Percentiles rank a stretch among this genome's conserved stretches.
Evolutionary conservation across 2,113 vertebrate genomes (phyloP).

Genomic region (Hippocampus zosterae): DNA sequence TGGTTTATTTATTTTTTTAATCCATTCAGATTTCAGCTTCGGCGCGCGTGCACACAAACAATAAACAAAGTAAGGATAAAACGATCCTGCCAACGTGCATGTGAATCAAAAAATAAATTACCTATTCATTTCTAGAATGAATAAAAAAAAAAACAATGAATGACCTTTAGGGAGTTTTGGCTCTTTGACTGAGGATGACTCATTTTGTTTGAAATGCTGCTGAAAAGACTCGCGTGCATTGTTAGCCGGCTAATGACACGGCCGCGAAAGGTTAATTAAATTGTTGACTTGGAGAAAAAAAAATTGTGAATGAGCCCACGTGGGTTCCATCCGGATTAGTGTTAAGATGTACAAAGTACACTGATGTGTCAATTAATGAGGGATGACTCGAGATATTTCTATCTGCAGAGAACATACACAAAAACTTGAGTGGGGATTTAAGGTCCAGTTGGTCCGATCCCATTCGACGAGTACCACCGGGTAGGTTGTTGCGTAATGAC

Average conservation of each 20-base stretch:
- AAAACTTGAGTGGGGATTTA: background rate
- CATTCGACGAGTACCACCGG: slow-evolving; percentile 40
- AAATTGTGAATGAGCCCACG: background rate
- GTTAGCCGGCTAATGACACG: background rate
- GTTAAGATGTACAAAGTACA: background rate
- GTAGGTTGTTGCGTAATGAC: slow-evolving; percentile 39
- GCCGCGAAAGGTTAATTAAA: background rate
- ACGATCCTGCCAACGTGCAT: slow-evolving; percentile 17
- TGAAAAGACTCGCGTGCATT: slow-evolving; percentile 4
- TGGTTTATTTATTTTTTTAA: too few species aligned
- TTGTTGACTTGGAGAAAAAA: background rate
- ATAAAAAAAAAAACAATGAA: too few species aligned
- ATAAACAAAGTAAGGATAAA: background rate
- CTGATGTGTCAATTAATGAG: too few species aligned
- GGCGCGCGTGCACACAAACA: background rate
- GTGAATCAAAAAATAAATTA: slow-evolving; percentile 52
- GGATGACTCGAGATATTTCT: too few species aligned
- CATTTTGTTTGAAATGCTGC: slow-evolving; percentile 13
- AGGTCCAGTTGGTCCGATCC: slow-evolving; percentile 26
- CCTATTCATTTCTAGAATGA: slow-evolving; percentile 15
- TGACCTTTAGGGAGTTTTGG: slow-evolving; percentile 34
- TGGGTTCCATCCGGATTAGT: background rate
- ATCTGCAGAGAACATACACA: too few species aligned
- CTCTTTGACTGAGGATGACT: slow-evolving; percentile 15
- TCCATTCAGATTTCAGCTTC: too few species aligned